These are phyloP conservation scores for Enteromius paludinosus DNA, from an alignment of 2,797 vertebrate genomes.

Conservation along the genomic window DNA sequence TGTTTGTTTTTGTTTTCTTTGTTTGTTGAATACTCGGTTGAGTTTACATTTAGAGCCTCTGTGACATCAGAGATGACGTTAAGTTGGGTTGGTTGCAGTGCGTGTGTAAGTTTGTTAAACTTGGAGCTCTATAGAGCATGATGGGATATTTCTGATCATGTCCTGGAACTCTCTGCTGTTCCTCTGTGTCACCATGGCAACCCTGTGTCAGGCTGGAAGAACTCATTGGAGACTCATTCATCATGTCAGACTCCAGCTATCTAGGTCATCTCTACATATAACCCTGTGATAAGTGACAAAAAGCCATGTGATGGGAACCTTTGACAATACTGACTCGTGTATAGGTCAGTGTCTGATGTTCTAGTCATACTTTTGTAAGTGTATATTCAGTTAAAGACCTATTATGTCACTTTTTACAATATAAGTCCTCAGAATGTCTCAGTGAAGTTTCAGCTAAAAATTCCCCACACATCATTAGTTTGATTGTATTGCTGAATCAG, in stretches of 20 bases:
- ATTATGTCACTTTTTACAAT: background rate
- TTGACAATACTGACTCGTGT: slow-evolving; percentile 27
- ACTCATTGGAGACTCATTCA: slow-evolving; percentile 40
- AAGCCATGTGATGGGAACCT: slow-evolving; percentile 19
- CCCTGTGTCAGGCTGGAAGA: slow-evolving; percentile 38
- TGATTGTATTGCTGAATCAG: background rate
- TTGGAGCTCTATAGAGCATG: background rate
- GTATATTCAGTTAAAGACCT: background rate
- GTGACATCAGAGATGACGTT: slow-evolving; percentile 18
- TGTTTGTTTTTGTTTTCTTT: slow-evolving; percentile 23
- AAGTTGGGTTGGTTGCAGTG: background rate
- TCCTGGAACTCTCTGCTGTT: background rate
- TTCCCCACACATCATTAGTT: background rate
- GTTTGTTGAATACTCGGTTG: background rate
- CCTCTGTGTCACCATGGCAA: slow-evolving; percentile 42
- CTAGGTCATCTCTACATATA: slow-evolving; percentile 48
- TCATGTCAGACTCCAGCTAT: slow-evolving; percentile 49
- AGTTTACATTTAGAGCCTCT: slow-evolving; percentile 10
- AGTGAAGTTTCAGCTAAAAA: background rate
- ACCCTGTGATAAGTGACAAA: slow-evolving; percentile 30
- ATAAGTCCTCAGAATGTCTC: background rate
- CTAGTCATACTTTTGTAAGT: background rate
- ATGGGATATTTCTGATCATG: slow-evolving; percentile 21
- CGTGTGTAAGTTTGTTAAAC: background rate
- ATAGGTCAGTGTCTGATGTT: slow-evolving; percentile 21